Percentiles rank a stretch among this genome's conserved stretches.
Conservation (phyloP, 2,113 vertebrate genomes). For the Psittacus erithacus region DNA sequence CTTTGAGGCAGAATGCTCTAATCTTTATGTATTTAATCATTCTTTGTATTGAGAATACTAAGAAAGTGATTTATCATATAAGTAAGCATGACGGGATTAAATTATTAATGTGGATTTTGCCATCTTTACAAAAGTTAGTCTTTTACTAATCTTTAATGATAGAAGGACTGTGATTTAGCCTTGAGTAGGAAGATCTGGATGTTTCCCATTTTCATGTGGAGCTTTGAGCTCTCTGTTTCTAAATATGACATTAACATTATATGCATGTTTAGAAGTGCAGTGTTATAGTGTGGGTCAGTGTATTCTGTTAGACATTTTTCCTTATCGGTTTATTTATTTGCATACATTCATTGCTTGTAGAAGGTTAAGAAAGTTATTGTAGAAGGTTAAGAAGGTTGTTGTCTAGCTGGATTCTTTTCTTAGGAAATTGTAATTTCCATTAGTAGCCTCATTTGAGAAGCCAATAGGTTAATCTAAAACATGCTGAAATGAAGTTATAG, state of each 20-base stretch:
- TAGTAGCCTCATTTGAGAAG: not conserved
- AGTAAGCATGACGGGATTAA: not conserved
- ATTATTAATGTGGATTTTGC: not conserved
- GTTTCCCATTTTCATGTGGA: not conserved
- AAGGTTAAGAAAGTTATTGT: not conserved
- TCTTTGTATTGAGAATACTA: not conserved
- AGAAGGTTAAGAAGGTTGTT: not conserved
- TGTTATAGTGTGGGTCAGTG: not conserved
- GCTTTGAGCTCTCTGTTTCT: not conserved
- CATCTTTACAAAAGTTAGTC: not conserved
- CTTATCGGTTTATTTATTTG: not conserved
- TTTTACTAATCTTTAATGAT: not conserved
- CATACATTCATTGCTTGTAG: not conserved
- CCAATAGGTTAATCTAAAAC: not conserved
- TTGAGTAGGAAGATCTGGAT: not conserved
- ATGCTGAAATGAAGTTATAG: not conserved
- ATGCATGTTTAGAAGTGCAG: not conserved
- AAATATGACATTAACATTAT: not conserved
- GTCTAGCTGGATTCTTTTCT: not conserved
- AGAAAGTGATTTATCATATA: not conserved
- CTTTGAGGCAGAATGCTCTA: not conserved
- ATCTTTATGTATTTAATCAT: not conserved
- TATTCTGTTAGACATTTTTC: not conserved
- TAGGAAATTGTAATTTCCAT: not conserved
- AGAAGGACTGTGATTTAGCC: not conserved